A percentile compares a stretch with the other conserved stretches of the same genome.
These are phyloP conservation scores for Chymomyza amoena DNA, from an alignment of 2,888 invertebrate species.

Conservation along the genomic window DNA sequence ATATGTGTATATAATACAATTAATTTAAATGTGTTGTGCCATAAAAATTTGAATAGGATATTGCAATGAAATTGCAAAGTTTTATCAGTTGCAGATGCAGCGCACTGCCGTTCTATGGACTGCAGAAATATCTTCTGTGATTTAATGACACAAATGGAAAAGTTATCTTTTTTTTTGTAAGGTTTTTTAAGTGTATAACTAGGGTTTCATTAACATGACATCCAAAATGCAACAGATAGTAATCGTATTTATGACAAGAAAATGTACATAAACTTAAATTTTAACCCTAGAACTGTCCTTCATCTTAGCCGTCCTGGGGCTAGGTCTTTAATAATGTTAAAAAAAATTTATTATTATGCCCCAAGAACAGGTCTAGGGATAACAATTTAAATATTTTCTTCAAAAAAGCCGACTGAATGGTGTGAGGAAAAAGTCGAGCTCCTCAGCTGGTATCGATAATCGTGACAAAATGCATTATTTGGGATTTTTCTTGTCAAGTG, in stretches of 20 bases:
- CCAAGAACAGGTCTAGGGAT: too few species aligned
- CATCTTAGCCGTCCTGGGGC: too few species aligned
- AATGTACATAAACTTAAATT: too few species aligned
- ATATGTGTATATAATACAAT: slow-evolving; percentile 42
- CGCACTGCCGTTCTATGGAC: slow-evolving; percentile 23
- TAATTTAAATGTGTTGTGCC: slow-evolving; percentile 51
- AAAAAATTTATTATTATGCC: too few species aligned
- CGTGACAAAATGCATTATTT: too few species aligned
- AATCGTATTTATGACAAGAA: not conserved
- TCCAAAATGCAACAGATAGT: not conserved
- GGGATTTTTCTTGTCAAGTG: too few species aligned
- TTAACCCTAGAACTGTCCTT: too few species aligned
- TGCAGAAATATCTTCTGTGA: not conserved
- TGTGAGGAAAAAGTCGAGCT: too few species aligned
- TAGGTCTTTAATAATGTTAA: too few species aligned
- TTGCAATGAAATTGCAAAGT: slow-evolving; percentile 38
- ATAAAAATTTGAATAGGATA: slow-evolving; percentile 47
- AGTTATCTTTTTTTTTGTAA: not conserved
- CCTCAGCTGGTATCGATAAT: too few species aligned
- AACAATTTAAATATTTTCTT: too few species aligned
- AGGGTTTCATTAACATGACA: not conserved
- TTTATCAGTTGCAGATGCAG: slow-evolving; percentile 40
- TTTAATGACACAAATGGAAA: not conserved
- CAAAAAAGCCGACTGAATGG: too few species aligned
- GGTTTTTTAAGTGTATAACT: not conserved